Conservation (phyloP, 64 coral and sea anemone genomes). For the Trachythela sp. region DNA sequence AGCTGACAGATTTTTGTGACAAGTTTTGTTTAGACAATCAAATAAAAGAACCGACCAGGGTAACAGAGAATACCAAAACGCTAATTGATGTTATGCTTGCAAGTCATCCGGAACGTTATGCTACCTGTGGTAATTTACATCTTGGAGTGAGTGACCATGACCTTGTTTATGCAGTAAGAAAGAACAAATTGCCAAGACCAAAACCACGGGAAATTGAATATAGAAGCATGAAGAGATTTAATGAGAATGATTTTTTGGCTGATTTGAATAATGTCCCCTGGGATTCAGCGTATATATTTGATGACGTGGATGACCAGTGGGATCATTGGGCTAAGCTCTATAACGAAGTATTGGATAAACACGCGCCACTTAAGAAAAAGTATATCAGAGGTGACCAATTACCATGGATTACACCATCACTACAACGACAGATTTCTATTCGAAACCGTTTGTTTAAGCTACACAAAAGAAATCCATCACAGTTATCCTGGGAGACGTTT, state of each 20-base stretch:
- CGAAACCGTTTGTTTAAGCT: too few relatives aligned
- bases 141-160: conserved; percentile 20
- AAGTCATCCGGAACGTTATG: conserved; percentile 35
- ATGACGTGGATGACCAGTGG: background rate
- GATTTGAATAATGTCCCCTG: conserved; percentile 40
- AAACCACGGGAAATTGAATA: background rate
- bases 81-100: conserved; percentile 42
- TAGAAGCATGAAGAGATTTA: conserved; percentile 38
- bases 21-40: background rate
- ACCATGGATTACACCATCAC: conserved; percentile 22
- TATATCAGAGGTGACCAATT: conserved; percentile 11
- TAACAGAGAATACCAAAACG: conserved; percentile 1
- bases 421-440: too few relatives aligned
- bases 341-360: conserved; percentile 14
- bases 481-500: too few relatives aligned
- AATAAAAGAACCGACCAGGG: conserved; percentile 32
- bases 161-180: conserved; percentile 11
- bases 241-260: background rate
- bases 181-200: conserved; percentile 26
- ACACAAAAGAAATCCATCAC: too few relatives aligned
- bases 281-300: conserved; percentile 11
- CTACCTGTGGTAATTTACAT: conserved; percentile 44
- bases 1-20: conserved; percentile 30
- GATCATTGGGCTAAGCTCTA: background rate
- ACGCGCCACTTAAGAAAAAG: conserved; percentile 33